phyloP scores from a whole-genome alignment of 1,140 invertebrate genomes.

The fruit fly (Drosophila melanogaster) region DNA sequence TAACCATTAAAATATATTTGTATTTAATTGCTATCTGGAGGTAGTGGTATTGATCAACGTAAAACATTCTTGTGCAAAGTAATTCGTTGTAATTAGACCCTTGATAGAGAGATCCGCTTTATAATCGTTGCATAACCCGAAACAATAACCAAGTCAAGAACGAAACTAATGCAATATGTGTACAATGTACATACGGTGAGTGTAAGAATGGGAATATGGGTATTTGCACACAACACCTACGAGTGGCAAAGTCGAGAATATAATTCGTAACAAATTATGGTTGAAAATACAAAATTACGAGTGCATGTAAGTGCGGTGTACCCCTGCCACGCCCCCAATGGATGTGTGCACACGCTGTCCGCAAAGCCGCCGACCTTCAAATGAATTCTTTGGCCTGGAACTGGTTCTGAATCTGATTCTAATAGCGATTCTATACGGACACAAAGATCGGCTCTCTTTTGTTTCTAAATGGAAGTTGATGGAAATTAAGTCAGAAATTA shows the following conservation, averaged over 20 bases:
- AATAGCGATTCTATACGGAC: slow-evolving; percentile 53
- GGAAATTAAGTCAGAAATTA: slow-evolving; percentile 77
- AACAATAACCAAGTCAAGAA: slow-evolving; percentile 53
- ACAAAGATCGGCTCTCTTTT: slow-evolving; percentile 40
- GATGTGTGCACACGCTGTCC: slow-evolving; percentile 26
- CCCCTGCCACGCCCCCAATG: slow-evolving; percentile 45
- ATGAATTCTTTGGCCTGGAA: slow-evolving; percentile 59
- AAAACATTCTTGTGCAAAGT: slow-evolving; percentile 49
- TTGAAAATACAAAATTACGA: slow-evolving; percentile 27
- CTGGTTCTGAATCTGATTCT: slow-evolving; percentile 65
- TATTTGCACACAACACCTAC: slow-evolving; percentile 51
- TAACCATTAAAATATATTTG: slow-evolving; percentile 17
- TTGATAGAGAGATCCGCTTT: slow-evolving; percentile 68
- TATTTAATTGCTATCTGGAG: slow-evolving; percentile 47
- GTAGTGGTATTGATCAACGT: slow-evolving; percentile 22
- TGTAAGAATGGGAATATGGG: slow-evolving; percentile 21
- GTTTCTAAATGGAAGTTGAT: slow-evolving; percentile 45
- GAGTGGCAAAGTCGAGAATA: slow-evolving; percentile 16
- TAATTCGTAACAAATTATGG: slow-evolving; percentile 62
- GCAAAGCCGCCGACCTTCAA: slow-evolving; percentile 69
- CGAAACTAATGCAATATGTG: slow-evolving; percentile 24
- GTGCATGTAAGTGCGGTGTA: slow-evolving; percentile 33
- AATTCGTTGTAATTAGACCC: slow-evolving; percentile 70
- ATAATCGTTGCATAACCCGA: slow-evolving; percentile 65
- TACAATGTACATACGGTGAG: neutral